Percentiles rank a stretch among this genome's conserved stretches.
Conservation (phyloP, 2,113 vertebrate genomes). For the Mustela lutreola region DNA sequence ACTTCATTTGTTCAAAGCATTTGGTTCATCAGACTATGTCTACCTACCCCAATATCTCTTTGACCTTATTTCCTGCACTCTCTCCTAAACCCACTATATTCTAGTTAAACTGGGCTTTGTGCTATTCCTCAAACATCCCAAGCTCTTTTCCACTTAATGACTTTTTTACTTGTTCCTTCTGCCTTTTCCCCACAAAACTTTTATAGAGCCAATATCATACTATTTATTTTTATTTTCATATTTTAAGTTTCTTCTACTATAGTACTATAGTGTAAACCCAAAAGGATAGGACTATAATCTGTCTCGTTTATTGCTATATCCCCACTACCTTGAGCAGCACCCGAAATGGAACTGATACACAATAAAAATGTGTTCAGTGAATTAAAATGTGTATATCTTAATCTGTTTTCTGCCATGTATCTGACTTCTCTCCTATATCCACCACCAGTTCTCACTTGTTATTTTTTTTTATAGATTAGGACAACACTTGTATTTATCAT, state of each 20-base stretch:
- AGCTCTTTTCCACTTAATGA: neutral
- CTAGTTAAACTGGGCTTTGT: neutral
- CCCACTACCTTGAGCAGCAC: neutral
- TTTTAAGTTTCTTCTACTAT: neutral
- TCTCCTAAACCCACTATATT: neutral
- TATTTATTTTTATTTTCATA: neutral
- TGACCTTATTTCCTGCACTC: neutral
- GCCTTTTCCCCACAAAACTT: neutral
- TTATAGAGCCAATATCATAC: neutral
- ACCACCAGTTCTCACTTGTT: neutral
- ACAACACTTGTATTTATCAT: neutral
- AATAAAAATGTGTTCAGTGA: neutral
- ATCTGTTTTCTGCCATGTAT: neutral
- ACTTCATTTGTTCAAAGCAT: neutral
- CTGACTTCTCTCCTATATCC: neutral
- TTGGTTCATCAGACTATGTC: neutral
- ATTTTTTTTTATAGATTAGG: neutral
- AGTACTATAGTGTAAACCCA: neutral
- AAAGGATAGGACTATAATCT: neutral
- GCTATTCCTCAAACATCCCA: neutral
- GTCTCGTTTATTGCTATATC: neutral
- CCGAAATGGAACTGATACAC: neutral
- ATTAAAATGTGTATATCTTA: neutral
- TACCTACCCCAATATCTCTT: neutral
- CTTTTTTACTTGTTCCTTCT: constrained; percentile 9